Base-by-base conservation (phyloP, 2,113 vertebrate genomes). In the Oryzias curvinotus region DNA sequence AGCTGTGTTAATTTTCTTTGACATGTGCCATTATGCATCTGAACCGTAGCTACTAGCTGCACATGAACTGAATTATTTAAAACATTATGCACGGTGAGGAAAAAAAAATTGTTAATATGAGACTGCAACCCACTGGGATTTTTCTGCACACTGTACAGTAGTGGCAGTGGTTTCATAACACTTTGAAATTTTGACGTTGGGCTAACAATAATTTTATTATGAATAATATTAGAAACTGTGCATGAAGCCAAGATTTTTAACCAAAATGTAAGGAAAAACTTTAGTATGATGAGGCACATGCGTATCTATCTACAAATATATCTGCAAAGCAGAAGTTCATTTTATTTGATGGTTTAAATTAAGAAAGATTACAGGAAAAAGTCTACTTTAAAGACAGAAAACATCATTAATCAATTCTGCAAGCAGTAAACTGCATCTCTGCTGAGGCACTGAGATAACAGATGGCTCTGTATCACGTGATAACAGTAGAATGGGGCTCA, bases 391-490 rank as follows among this genome's bases (percentile, higher is more conserved):
- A 15, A 62, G 30, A 63, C 4, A 51, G 23, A 56, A 2, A 42
- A 43, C 21, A 53, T 62, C 5, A 49, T 52, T 60, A n/a, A 19
- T 8, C 6, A 52, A 16, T 47, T 16, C 16, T 15, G 18, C n/a
- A 16, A 25, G 28, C 7, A 54, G 28, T 44, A 56, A 62, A 15
- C 14, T 62, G 57, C 18, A 62, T 51, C 30, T 25, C 14, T 14
- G 4, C 16, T 58, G 51, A 70, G 2, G 41, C 17, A 55, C 15
- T 16, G 13, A 48, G 57, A 36, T 57, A 61, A 73, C 72, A 74
- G 69, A 81, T 76, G 66, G 55, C 17, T 76, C 4, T 53, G 36
- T 41, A 36, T 62, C 36, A 57, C 28, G 36, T 51, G 52, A 68
- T 54, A 43, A 66, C 43, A 1, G 1, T 49, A 62, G 53, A 59